Percentiles rank a stretch among this genome's conserved stretches.
Evolutionary conservation across 1,140 invertebrate species (phyloP).

Genomic region (Drosophila melanica): DNA sequence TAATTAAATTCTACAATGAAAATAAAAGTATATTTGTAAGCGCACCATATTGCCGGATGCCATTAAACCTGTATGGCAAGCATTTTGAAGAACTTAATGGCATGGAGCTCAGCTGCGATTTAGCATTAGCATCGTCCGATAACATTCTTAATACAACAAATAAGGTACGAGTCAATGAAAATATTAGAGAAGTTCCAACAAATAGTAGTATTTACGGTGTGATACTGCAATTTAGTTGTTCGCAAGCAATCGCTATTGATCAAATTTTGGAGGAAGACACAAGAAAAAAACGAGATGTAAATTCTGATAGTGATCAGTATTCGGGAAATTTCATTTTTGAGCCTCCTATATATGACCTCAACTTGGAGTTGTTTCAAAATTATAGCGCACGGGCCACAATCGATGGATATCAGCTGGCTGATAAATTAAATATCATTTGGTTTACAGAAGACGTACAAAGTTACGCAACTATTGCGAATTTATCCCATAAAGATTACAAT

Average conservation of each 20-base stretch:
- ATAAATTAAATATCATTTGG: constrained; percentile 59
- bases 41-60: constrained; percentile 50
- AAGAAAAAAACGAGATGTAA: not conserved
- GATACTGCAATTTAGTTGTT: constrained; percentile 41
- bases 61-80: constrained; percentile 40
- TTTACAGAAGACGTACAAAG: constrained; percentile 41
- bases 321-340: constrained; percentile 42
- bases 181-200: not conserved
- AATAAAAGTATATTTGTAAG: constrained; percentile 48
- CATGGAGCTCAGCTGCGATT: constrained; percentile 20
- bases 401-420: constrained; percentile 21
- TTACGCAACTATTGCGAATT: not conserved
- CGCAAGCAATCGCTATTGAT: constrained; percentile 27
- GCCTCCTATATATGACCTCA: constrained; percentile 53
- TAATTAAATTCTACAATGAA: constrained; percentile 31
- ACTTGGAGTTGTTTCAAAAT: constrained; percentile 42
- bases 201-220: constrained; percentile 2
- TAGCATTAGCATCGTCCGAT: not conserved
- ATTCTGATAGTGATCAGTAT: not conserved
- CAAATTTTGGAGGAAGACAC: not conserved
- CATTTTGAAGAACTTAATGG: constrained; percentile 40
- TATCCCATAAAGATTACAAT: constrained; percentile 42
- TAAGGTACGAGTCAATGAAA: not conserved
- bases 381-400: constrained; percentile 43
- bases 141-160: not conserved